Conservation (phyloP, 2,888 invertebrate species). For the Cryptus armator region DNA sequence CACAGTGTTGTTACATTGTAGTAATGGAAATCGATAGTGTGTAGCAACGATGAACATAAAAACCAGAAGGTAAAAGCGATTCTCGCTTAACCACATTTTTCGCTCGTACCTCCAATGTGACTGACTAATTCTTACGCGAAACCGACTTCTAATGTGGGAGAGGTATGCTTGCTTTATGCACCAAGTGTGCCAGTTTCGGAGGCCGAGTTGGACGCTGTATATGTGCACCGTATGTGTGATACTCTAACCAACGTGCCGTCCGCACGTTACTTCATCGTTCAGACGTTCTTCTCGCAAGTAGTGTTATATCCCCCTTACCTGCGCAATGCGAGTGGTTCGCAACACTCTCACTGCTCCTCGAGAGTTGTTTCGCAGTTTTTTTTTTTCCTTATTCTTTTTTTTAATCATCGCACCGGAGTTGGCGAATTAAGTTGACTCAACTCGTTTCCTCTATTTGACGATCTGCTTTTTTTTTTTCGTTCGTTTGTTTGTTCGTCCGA, state of each 20-base stretch:
- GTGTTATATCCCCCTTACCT: background rate
- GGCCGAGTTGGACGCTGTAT: conserved; percentile 4
- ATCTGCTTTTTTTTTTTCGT: background rate
- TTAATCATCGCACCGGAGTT: background rate
- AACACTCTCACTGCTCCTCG: conserved; percentile 10
- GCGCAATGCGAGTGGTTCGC: background rate
- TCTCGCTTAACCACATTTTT: conserved; percentile 40
- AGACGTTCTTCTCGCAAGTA: background rate
- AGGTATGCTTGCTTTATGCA: conserved; percentile 66
- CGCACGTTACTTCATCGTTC: conserved; percentile 23
- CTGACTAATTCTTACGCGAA: conserved; percentile 25
- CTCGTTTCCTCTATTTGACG: conserved; percentile 19
- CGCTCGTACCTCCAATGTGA: conserved; percentile 27
- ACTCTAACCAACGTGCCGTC: background rate
- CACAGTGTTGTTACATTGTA: background rate
- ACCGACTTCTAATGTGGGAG: conserved; percentile 71
- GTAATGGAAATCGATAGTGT: background rate
- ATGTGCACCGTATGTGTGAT: background rate
- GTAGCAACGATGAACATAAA: conserved; percentile 9
- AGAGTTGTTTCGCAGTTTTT: background rate
- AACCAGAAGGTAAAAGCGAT: background rate
- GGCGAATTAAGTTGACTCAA: conserved; percentile 15
- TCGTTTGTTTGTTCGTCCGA: too few species aligned
- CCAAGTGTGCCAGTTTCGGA: conserved; percentile 69
- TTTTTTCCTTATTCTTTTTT: background rate